Evolutionary conservation across 2,888 invertebrate species (phyloP).

Genomic region (Drosophila affinis): DNA sequence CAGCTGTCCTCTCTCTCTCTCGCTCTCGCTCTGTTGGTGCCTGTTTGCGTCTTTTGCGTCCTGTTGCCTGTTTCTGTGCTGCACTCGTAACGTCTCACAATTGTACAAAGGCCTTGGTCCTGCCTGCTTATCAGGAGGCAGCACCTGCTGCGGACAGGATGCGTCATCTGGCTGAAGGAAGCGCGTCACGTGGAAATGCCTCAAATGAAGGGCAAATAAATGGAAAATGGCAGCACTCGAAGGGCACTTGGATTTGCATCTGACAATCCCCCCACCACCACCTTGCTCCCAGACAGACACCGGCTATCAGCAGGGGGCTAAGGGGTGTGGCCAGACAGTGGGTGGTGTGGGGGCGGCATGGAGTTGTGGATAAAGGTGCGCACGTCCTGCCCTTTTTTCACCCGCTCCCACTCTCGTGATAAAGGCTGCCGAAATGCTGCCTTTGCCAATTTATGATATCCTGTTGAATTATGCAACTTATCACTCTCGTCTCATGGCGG

Average conservation of each 20-base stretch:
- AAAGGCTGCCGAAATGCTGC: slow-evolving; percentile 35
- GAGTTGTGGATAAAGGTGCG: slow-evolving; percentile 7
- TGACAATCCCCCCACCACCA: background rate
- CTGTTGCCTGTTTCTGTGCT: slow-evolving; percentile 13
- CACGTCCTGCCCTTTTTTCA: background rate
- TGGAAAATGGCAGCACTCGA: slow-evolving; percentile 18
- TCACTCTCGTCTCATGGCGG: slow-evolving; percentile 50
- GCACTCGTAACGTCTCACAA: slow-evolving; percentile 27
- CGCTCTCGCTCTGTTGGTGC: slow-evolving; percentile 1
- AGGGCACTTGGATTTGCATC: slow-evolving; percentile 22
- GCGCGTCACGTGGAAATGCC: background rate
- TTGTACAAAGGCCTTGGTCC: slow-evolving; percentile 1
- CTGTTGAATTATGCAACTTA: slow-evolving; percentile 78
- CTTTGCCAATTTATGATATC: slow-evolving; percentile 67
- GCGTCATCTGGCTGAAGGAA: background rate
- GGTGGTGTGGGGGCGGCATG: background rate
- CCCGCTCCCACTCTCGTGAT: slow-evolving; percentile 32
- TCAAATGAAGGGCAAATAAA: background rate
- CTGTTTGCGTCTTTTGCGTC: slow-evolving; percentile 7
- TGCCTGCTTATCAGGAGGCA: slow-evolving; percentile 18
- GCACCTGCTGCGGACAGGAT: slow-evolving; percentile 29
- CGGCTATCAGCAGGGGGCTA: background rate
- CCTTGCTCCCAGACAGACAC: slow-evolving; percentile 1
- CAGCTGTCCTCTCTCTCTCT: slow-evolving; percentile 35
- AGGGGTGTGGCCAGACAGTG: background rate